phyloP scores from a whole-genome alignment of 1,140 invertebrate genomes.

The Rhynchophorus ferrugineus region DNA sequence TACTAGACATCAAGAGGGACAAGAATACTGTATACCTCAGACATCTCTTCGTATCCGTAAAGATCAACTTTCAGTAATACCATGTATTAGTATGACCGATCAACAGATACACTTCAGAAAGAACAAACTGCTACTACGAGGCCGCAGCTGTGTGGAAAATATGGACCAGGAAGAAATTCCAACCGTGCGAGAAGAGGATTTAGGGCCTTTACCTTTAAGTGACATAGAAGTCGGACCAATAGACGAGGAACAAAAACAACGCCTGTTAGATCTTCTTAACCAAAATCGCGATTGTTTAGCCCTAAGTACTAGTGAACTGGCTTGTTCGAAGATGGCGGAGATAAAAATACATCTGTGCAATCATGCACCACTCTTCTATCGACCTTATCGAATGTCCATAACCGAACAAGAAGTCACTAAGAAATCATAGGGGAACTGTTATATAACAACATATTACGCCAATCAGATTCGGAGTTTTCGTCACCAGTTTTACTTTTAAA shows the following conservation, averaged over 20 bases:
- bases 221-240: slow-evolving; percentile 10
- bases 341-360: slow-evolving; percentile 29
- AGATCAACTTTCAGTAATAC: background rate
- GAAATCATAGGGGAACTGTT: slow-evolving; percentile 32
- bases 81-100: slow-evolving; percentile 2
- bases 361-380: slow-evolving; percentile 28
- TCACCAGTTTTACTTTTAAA: slow-evolving; percentile 29
- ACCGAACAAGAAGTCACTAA: slow-evolving; percentile 27
- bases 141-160: background rate
- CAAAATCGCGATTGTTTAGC: slow-evolving; percentile 22
- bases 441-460: slow-evolving; percentile 28
- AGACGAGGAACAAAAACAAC: slow-evolving; percentile 6
- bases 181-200: background rate
- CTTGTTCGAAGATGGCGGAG: slow-evolving; percentile 20
- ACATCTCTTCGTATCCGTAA: slow-evolving; percentile 12
- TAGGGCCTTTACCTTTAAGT: background rate
- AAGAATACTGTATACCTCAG: slow-evolving; percentile 30
- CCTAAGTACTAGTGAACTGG: slow-evolving; percentile 18
- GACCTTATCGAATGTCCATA: slow-evolving; percentile 28
- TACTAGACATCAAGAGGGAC: slow-evolving; percentile 35
- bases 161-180: background rate
- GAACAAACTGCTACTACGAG: slow-evolving; percentile 2
- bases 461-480: slow-evolving; percentile 34
- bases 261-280: slow-evolving; percentile 14
- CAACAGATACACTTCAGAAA: background rate